These are phyloP conservation scores for Ophion ventricosus DNA, from an alignment of 2,888 invertebrate genomes.

Conservation along the genomic window DNA sequence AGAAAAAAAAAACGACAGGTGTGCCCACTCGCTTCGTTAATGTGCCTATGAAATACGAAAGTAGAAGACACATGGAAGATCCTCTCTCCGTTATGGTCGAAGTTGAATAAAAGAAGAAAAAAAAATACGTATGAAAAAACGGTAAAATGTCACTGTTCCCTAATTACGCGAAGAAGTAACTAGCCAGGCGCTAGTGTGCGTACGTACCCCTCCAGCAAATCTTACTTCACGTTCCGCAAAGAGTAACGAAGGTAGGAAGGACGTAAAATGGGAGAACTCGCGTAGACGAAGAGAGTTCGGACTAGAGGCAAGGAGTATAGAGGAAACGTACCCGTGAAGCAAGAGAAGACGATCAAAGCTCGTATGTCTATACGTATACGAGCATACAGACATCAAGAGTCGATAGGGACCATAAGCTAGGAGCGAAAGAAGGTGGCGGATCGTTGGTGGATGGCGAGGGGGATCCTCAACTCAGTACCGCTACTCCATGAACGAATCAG, in stretches of 20 bases:
- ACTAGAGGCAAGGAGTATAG: slow-evolving; percentile 48
- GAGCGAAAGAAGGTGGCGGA: slow-evolving; percentile 54
- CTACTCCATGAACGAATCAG: slow-evolving; percentile 71
- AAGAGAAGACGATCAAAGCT: slow-evolving; percentile 56
- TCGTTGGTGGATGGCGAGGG: slow-evolving; percentile 30
- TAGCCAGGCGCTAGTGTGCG: slow-evolving; percentile 66
- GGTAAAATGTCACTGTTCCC: slow-evolving; percentile 81
- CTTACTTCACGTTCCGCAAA: neutral
- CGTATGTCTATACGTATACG: neutral
- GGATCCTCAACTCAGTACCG: slow-evolving; percentile 61
- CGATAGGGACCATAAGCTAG: slow-evolving; percentile 41
- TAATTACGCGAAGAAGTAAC: slow-evolving; percentile 77
- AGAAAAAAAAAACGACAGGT: slow-evolving; percentile 25
- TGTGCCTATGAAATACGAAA: slow-evolving; percentile 17
- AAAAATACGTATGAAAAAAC: slow-evolving; percentile 72
- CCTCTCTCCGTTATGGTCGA: slow-evolving; percentile 28
- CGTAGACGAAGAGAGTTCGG: slow-evolving; percentile 51
- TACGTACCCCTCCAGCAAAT: no score
- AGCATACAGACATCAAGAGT: slow-evolving; percentile 21
- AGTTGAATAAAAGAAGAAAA: slow-evolving; percentile 49
- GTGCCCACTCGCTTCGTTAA: slow-evolving; percentile 10
- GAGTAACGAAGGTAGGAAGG: slow-evolving; percentile 38
- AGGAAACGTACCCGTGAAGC: slow-evolving; percentile 40
- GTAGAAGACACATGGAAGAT: slow-evolving; percentile 22
- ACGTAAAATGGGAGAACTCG: slow-evolving; percentile 51